Evolutionary conservation across 2,113 vertebrate genomes (phyloP).

Genomic region (Sinocyclocheilus grahami): DNA sequence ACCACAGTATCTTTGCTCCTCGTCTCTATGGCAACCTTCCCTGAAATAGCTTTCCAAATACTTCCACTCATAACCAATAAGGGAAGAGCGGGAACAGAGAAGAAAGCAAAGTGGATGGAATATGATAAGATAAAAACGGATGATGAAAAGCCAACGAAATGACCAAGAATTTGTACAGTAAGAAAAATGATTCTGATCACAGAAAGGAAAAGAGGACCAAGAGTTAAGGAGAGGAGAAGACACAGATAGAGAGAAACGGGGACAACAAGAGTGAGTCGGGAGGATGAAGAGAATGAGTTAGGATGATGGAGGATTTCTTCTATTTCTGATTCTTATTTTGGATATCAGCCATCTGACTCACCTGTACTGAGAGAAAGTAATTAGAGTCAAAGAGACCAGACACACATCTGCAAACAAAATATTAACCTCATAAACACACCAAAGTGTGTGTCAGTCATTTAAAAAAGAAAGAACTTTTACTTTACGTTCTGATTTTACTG

Average conservation of each 20-base stretch:
- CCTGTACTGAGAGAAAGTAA: not conserved
- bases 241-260: not conserved
- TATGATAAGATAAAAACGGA: slow-evolving; percentile 4
- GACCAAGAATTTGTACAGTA: not conserved
- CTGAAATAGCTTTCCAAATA: slow-evolving; percentile 65
- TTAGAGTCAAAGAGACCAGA: not conserved
- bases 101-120: not conserved
- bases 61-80: slow-evolving; percentile 54
- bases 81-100: slow-evolving; percentile 32
- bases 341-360: not conserved
- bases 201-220: not conserved
- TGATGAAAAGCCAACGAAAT: slow-evolving; percentile 12
- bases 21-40: slow-evolving; percentile 72
- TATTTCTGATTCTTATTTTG: not conserved
- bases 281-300: not conserved
- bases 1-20: slow-evolving; percentile 39
- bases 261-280: not conserved
- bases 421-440: not conserved
- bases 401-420: not conserved
- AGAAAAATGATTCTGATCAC: not conserved
- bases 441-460: not conserved
- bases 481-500: too few species aligned
- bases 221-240: not conserved
- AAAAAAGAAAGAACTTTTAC: not conserved
- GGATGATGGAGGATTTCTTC: not conserved